Evolutionary conservation across 2,888 invertebrate genomes (phyloP).

Genomic region (Lycaena phlaeas): DNA sequence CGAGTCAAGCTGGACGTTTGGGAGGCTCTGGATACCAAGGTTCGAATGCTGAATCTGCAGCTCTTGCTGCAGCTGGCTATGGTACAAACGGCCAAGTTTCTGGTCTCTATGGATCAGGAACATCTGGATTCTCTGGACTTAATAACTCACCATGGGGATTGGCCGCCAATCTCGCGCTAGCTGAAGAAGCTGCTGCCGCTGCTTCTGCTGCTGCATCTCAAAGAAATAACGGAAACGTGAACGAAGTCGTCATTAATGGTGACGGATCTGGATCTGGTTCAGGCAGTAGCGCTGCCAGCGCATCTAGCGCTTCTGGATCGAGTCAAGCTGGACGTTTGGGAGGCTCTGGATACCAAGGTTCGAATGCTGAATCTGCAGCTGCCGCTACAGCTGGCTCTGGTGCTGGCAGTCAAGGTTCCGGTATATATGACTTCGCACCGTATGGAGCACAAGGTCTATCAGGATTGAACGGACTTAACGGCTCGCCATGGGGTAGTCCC

Average conservation of each 20-base stretch:
- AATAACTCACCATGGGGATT: too few relatives aligned
- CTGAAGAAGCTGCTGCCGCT: too few relatives aligned
- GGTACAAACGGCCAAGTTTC: too few relatives aligned
- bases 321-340: neutral
- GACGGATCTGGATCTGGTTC: neutral
- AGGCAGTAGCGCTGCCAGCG: neutral
- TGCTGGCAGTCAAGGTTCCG: too few relatives aligned
- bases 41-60: too few relatives aligned
- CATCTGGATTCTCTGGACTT: too few relatives aligned
- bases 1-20: neutral
- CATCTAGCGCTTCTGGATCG: neutral
- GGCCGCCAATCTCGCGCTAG: too few relatives aligned
- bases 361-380: slow-evolving; percentile 3
- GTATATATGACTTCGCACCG: slow-evolving; percentile 3
- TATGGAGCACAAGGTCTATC: slow-evolving; percentile 5
- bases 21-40: neutral
- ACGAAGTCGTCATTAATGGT: neutral
- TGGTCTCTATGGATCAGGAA: neutral
- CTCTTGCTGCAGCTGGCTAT: too few relatives aligned
- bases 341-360: neutral
- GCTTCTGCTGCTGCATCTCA: neutral
- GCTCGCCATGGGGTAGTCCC: too few relatives aligned
- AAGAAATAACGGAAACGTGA: neutral
- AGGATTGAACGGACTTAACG: neutral
- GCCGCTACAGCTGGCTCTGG: slow-evolving; percentile 4